These are phyloP conservation scores for Lasiurus borealis DNA, from an alignment of 2,113 vertebrate species.

Conservation along the genomic window DNA sequence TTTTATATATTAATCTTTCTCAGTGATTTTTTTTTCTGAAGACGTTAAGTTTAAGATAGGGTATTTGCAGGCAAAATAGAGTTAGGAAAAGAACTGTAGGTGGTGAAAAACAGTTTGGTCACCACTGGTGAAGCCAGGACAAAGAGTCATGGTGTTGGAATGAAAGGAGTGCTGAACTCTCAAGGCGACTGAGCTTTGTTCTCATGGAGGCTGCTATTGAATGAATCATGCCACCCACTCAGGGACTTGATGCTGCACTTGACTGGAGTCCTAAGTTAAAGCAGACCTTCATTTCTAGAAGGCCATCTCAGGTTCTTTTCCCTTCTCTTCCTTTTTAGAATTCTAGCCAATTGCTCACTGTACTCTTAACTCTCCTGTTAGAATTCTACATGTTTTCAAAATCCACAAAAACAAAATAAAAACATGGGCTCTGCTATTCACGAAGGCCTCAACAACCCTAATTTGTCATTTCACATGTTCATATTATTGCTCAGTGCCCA, in stretches of 20 bases:
- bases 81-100: not conserved
- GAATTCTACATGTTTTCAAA: slow-evolving; percentile 28
- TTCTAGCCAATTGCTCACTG: not conserved
- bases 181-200: not conserved
- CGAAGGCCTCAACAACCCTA: not conserved
- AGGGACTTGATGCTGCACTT: not conserved
- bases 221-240: not conserved
- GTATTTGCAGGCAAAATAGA: not conserved
- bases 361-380: not conserved
- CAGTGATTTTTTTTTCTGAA: not conserved
- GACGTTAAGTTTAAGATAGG: not conserved
- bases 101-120: not conserved
- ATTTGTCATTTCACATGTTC: not conserved
- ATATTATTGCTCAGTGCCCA: not conserved
- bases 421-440: not conserved
- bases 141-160: not conserved
- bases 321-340: not conserved
- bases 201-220: not conserved
- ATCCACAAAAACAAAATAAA: not conserved
- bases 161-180: not conserved
- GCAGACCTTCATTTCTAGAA: not conserved
- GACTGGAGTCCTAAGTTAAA: not conserved
- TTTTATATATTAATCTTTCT: not conserved
- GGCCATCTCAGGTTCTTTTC: not conserved
- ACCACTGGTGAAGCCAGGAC: not conserved